Evolutionary conservation across 2,888 invertebrate genomes (phyloP).

Genomic region (Sphaeridia pumilis): DNA sequence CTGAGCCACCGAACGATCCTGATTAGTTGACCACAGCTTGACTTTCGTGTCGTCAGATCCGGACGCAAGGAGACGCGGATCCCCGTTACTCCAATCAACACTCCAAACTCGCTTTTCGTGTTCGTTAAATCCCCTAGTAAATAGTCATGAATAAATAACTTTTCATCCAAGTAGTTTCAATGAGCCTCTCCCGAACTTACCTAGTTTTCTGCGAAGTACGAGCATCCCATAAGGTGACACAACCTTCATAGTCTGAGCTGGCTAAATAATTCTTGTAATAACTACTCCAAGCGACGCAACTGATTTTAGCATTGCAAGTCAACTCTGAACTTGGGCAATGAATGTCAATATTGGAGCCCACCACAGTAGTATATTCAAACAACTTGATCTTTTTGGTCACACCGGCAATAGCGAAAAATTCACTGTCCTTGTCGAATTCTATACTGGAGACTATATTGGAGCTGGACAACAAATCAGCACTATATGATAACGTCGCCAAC

Average conservation of each 20-base stretch:
- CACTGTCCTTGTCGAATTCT: constrained; percentile 91
- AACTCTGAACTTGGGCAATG: constrained; percentile 88
- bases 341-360: constrained; percentile 73
- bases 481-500: constrained; percentile 77
- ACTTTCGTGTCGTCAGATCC: constrained; percentile 88
- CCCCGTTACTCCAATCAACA: constrained; percentile 85
- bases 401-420: constrained; percentile 90
- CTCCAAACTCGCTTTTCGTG: constrained; percentile 95
- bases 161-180: neutral
- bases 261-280: constrained; percentile 79
- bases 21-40: constrained; percentile 82
- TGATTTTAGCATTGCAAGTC: constrained; percentile 83
- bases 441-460: constrained; percentile 81
- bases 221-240: constrained; percentile 87
- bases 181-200: constrained; percentile 11
- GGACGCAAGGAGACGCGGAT: constrained; percentile 77
- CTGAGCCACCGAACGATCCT: constrained; percentile 72
- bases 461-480: constrained; percentile 74
- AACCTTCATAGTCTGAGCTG: constrained; percentile 88
- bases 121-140: constrained; percentile 54
- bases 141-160: neutral
- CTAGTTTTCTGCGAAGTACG: constrained; percentile 56
- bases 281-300: constrained; percentile 87
- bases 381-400: constrained; percentile 89
- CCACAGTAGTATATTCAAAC: constrained; percentile 75